These are phyloP conservation scores for Nemotelus pantherinus DNA, from an alignment of 2,888 invertebrate genomes.

Conservation along the genomic window DNA sequence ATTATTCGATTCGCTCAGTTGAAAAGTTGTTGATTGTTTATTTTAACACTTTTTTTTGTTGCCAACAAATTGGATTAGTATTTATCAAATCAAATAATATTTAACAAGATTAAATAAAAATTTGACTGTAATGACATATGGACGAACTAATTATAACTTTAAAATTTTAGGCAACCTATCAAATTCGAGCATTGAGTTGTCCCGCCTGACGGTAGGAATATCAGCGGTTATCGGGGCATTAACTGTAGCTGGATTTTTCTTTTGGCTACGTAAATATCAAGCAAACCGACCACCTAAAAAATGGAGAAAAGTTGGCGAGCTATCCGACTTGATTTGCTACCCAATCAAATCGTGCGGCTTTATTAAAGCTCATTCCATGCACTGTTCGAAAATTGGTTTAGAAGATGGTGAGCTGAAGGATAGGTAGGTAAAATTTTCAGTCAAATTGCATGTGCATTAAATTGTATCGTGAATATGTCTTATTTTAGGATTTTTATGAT, in stretches of 20 bases:
- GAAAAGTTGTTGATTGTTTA: too few species aligned
- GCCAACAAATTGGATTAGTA: too few species aligned
- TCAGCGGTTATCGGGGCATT: constrained; percentile 52
- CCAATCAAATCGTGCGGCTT: constrained; percentile 72
- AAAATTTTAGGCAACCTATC: constrained; percentile 16
- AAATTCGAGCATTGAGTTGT: constrained; percentile 40
- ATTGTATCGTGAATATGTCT: not conserved
- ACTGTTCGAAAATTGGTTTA: constrained; percentile 68
- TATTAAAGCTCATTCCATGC: constrained; percentile 65
- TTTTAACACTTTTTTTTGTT: too few species aligned
- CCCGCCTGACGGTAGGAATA: constrained; percentile 39
- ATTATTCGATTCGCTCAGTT: too few species aligned
- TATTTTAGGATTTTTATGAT: constrained; percentile 68
- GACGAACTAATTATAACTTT: not conserved
- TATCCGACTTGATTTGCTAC: constrained; percentile 68
- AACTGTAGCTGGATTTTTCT: constrained; percentile 50
- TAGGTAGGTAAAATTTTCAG: constrained; percentile 58
- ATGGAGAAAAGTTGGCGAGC: constrained; percentile 70
- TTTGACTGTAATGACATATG: too few species aligned
- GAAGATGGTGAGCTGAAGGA: constrained; percentile 69
- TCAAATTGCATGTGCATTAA: not conserved
- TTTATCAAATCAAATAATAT: too few species aligned
- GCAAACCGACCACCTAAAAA: constrained; percentile 47
- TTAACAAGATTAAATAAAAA: too few species aligned
- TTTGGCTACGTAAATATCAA: constrained; percentile 50